phyloP scores from a whole-genome alignment of 2,113 vertebrate species.

The Notarius lentiginosus region DNA sequence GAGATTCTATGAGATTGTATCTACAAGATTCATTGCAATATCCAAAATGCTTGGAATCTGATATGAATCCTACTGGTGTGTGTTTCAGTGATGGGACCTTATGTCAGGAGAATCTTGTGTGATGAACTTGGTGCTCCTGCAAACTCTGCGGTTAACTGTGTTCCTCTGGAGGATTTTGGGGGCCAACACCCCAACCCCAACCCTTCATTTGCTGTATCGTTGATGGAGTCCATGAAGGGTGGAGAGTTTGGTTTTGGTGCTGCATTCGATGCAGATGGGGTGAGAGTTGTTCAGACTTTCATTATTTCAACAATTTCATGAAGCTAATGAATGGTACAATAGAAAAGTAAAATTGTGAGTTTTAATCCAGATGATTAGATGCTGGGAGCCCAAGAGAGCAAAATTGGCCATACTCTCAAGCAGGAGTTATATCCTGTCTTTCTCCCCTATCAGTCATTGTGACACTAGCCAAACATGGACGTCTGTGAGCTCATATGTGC shows the following conservation, averaged over 20 bases:
- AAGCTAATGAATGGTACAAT: neutral
- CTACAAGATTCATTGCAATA: neutral
- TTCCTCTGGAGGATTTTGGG: conserved; percentile 95
- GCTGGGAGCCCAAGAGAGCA: no score
- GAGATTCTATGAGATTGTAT: neutral
- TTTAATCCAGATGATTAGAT: no score
- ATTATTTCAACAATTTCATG: neutral
- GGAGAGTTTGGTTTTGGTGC: conserved; percentile 96
- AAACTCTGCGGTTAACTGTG: conserved; percentile 94
- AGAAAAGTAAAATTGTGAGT: neutral
- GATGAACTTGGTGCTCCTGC: conserved; percentile 95
- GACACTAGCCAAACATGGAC: neutral
- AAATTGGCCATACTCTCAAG: neutral
- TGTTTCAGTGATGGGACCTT: conserved; percentile 91
- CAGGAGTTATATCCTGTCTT: neutral
- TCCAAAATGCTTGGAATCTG: neutral
- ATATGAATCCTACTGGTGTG: neutral
- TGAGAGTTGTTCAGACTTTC: conserved; percentile 62
- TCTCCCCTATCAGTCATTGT: neutral
- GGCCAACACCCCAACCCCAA: conserved; percentile 93
- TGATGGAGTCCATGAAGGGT: conserved; percentile 95
- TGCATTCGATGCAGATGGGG: conserved; percentile 97
- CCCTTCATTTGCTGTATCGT: conserved; percentile 84
- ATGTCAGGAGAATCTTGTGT: conserved; percentile 92
- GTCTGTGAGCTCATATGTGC: neutral